Evolutionary conservation across 2,888 invertebrate species (phyloP).

Genomic region (Sipha maydis): DNA sequence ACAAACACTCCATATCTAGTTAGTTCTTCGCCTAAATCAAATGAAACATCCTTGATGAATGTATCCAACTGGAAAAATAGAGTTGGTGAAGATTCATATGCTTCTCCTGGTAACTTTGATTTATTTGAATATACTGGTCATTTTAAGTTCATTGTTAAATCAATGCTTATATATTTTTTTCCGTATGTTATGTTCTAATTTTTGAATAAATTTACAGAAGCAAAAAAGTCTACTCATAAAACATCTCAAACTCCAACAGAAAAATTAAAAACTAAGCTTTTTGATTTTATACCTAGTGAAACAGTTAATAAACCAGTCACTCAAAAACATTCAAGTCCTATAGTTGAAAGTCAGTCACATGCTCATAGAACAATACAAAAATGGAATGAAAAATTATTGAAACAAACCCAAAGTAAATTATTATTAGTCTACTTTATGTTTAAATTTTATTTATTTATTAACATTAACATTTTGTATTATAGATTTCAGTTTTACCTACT

Average conservation of each 20-base stretch:
- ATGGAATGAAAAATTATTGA: conserved; percentile 54
- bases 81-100: neutral
- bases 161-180: neutral
- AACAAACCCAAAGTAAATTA: conserved; percentile 12
- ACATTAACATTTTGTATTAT: neutral
- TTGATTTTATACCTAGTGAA: neutral
- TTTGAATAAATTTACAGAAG: neutral
- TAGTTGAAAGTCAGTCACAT: neutral
- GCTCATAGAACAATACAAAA: conserved; percentile 50
- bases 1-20: conserved; percentile 12
- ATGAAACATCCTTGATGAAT: conserved; percentile 56
- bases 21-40: conserved; percentile 58
- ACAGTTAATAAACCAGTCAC: neutral
- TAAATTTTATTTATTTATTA: neutral
- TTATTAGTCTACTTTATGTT: neutral
- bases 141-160: neutral
- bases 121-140: neutral
- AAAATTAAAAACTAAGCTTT: neutral
- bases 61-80: conserved; percentile 40
- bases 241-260: neutral
- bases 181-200: neutral
- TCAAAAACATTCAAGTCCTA: neutral
- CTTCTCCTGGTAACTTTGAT: conserved; percentile 26
- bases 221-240: neutral
- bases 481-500: neutral